Base-by-base conservation (phyloP, 2,797 vertebrate genomes). In the Hydrolagus colliei region DNA sequence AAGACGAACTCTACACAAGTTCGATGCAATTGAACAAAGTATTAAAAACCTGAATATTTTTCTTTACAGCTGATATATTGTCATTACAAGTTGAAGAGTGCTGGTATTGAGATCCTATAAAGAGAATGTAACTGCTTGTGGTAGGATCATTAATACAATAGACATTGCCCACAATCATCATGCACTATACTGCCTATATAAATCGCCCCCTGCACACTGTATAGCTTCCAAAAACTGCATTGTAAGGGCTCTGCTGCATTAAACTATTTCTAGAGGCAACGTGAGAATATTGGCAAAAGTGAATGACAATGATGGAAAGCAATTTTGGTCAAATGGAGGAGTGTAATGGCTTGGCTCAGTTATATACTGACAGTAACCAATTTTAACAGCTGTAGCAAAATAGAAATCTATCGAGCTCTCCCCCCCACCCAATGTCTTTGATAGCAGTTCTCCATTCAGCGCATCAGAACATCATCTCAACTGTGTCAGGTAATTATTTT, bases 301-400 rank as follows among this genome's bases (percentile, higher is more conserved):
- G 79, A 84, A 84, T 84, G 62, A 71, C 32, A 52, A 32, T 84
- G 79, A 84, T 84, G 79, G 79, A 84, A 84, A 41, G 79, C 65
- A 84, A 84, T 84, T 52, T 84, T 84, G 79, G 32, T 14, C 79
- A 84, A 84, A 68, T 84, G 65, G 62, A 68, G 32, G 4, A 71
- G 27, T 84, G 79, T 84, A 84, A 84, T 84, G 63, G 32, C 79
- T 84, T 84, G 32, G 79, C 22, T 84, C 79, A 84, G 79, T 84
- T 71, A 35, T 71, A 35, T 16, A 52, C 79, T 84, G 65, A 71
- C 79, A 84, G 79, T 71, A 84, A 52, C 27, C 79, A 84, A 84
- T 84, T 84, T 84, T 63, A 84, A 68, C 67, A 84, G 65, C 65
- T 41, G 14, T 9, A 8, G 35, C 35, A 84, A 4, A 41, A 84